These are phyloP conservation scores for Cephalotes varians DNA, from an alignment of 2,888 invertebrate species.

Conservation along the genomic window DNA sequence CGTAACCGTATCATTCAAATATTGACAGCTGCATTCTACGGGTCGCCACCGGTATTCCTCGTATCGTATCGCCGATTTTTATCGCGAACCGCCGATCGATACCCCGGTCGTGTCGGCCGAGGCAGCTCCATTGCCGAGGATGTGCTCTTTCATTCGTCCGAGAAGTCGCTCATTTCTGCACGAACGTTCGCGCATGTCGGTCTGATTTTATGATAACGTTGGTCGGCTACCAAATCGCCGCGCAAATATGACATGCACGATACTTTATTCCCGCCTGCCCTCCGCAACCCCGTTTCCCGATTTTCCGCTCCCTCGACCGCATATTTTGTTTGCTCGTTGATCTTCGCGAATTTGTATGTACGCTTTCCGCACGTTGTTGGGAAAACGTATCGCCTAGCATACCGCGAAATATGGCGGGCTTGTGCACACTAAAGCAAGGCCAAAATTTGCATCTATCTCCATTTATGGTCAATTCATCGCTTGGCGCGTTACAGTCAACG, in stretches of 20 bases:
- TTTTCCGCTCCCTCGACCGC: conserved; percentile 35
- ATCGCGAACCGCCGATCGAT: conserved; percentile 44
- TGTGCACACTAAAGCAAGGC: conserved; percentile 15
- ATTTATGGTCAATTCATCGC: conserved; percentile 29
- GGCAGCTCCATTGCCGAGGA: conserved; percentile 21
- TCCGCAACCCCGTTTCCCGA: conserved; percentile 16
- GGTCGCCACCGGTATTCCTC: conserved; percentile 46
- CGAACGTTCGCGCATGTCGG: conserved; percentile 24
- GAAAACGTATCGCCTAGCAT: conserved; percentile 21
- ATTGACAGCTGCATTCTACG: conserved; percentile 51
- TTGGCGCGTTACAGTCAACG: neutral
- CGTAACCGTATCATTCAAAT: conserved; percentile 48
- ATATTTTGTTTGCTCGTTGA: conserved; percentile 38
- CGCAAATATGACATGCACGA: conserved; percentile 42
- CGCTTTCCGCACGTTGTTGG: conserved; percentile 20
- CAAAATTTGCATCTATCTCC: conserved; percentile 35
- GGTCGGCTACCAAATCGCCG: conserved; percentile 48
- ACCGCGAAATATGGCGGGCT: conserved; percentile 14
- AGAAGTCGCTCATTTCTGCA: conserved; percentile 34
- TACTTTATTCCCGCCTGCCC: neutral
- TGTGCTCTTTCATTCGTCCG: conserved; percentile 31
- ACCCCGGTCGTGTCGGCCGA: neutral
- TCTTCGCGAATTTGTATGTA: conserved; percentile 38
- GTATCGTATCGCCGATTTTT: conserved; percentile 48
- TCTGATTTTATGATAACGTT: conserved; percentile 45